phyloP scores from a whole-genome alignment of 92 coral and sea anemone species.

The Hydrozoanthus gracilis region DNA sequence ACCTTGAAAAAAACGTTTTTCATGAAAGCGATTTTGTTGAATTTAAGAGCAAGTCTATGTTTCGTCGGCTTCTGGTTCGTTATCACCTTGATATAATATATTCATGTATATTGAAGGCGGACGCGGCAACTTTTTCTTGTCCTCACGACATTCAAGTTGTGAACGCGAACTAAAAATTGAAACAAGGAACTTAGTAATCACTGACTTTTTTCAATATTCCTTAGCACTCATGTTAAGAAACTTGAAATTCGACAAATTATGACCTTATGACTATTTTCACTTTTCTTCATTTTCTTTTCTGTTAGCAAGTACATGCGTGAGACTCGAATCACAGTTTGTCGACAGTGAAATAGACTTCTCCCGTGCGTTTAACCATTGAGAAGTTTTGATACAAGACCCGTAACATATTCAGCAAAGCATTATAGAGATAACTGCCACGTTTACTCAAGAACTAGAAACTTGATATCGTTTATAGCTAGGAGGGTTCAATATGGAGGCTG shows the following conservation, averaged over 20 bases:
- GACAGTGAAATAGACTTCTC: too few relatives aligned
- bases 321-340: neutral
- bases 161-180: neutral
- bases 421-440: neutral
- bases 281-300: neutral
- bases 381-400: neutral
- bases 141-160: neutral
- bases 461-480: neutral
- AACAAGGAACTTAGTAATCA: neutral
- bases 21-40: too few relatives aligned
- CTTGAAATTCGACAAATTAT: too few relatives aligned
- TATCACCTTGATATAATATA: neutral
- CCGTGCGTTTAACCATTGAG: neutral
- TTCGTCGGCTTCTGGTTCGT: neutral
- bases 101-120: too few relatives aligned
- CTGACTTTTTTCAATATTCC: neutral
- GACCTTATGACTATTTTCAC: neutral
- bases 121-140: neutral
- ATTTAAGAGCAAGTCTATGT: too few relatives aligned
- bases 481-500: conserved; percentile 4
- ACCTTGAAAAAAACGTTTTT: too few relatives aligned
- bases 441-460: neutral
- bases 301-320: neutral
- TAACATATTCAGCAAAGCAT: too few relatives aligned
- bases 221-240: neutral